phyloP scores from a whole-genome alignment of 2,113 vertebrate genomes.

The Athene cunicularia region DNA sequence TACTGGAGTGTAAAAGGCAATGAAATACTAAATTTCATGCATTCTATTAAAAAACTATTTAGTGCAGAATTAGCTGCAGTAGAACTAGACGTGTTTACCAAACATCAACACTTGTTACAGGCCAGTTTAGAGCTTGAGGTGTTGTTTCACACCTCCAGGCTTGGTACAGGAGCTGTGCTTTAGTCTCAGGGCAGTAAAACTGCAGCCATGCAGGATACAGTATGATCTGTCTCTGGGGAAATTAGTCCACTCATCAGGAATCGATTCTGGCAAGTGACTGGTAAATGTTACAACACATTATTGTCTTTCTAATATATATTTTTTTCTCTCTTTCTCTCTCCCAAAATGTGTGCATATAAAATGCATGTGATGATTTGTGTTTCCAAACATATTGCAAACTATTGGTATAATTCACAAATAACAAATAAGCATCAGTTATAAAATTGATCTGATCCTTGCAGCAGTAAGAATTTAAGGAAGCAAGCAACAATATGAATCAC shows the following conservation, averaged over 20 bases:
- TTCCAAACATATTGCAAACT: not conserved
- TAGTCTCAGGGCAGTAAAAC: not conserved
- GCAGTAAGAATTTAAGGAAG: not conserved
- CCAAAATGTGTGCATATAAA: not conserved
- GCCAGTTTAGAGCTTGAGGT: not conserved
- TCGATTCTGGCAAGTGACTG: not conserved
- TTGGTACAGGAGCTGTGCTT: not conserved
- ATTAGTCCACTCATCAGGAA: constrained; percentile 43
- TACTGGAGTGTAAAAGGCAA: not conserved
- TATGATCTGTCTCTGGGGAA: constrained; percentile 20
- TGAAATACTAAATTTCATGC: not conserved
- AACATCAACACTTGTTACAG: not conserved
- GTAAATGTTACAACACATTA: not conserved
- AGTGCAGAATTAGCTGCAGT: not conserved
- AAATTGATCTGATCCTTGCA: not conserved
- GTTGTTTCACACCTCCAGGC: not conserved
- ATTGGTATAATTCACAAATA: not conserved
- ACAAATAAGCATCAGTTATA: constrained; percentile 1
- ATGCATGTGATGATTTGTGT: not conserved
- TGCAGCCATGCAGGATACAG: not conserved
- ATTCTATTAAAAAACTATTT: not conserved
- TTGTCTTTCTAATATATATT: not conserved
- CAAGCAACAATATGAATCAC: not conserved
- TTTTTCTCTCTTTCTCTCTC: not conserved
- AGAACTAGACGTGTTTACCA: not conserved